Conservation (phyloP, 2,888 invertebrate genomes). For the Idaea dimidiata region DNA sequence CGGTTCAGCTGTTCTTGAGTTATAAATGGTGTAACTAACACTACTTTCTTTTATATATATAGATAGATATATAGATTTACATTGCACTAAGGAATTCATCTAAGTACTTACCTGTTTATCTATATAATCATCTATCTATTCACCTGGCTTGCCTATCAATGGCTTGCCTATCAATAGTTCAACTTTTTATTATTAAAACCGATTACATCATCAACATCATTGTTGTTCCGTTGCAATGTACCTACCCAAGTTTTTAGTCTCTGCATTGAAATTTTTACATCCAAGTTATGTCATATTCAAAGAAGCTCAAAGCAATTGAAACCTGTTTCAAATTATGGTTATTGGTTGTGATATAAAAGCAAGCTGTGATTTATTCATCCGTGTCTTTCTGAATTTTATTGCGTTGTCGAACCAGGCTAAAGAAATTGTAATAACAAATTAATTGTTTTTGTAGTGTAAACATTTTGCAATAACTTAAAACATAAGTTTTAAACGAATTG, state of each 20-base stretch:
- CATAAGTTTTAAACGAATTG: background rate
- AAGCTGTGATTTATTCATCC: background rate
- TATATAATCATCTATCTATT: too few relatives aligned
- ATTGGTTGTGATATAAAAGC: background rate
- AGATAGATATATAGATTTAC: too few relatives aligned
- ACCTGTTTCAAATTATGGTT: background rate
- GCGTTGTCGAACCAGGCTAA: background rate
- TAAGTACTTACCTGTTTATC: too few relatives aligned
- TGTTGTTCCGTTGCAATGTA: background rate
- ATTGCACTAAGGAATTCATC: too few relatives aligned
- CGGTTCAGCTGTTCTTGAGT: too few relatives aligned
- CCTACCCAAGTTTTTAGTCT: constrained; percentile 3
- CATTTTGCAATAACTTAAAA: background rate
- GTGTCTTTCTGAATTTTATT: background rate
- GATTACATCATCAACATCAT: background rate
- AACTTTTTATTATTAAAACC: background rate
- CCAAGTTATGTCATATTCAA: constrained; percentile 6
- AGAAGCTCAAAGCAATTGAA: constrained; percentile 6
- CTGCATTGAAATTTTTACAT: constrained; percentile 1
- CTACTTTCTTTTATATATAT: too few relatives aligned
- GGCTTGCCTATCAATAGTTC: too few relatives aligned
- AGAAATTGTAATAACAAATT: background rate
- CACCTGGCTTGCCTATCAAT: too few relatives aligned
- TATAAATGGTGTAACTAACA: too few relatives aligned
- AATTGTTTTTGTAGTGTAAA: too few relatives aligned